Evolutionary conservation across 1,140 invertebrate genomes (phyloP).

Genomic region (Penaeus japonicus): DNA sequence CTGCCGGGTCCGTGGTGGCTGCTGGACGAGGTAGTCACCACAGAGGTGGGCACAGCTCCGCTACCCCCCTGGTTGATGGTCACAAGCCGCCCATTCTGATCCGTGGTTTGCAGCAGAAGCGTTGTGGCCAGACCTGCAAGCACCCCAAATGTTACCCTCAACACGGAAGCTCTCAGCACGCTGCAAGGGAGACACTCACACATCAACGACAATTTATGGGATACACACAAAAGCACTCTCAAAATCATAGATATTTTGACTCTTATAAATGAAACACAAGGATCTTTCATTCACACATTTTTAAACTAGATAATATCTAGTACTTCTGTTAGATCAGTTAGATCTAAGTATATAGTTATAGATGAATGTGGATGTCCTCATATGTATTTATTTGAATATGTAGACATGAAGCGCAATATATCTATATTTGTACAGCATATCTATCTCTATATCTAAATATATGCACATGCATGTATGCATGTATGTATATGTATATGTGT

Average conservation of each 20-base stretch:
- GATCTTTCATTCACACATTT: too few species aligned
- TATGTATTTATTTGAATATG: neutral
- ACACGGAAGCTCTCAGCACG: neutral
- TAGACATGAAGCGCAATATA: neutral
- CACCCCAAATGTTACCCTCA: neutral
- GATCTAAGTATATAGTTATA: too few species aligned
- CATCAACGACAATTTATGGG: too few species aligned
- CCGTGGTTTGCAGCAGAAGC: conserved; percentile 57
- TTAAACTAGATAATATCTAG: neutral
- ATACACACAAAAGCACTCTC: too few species aligned
- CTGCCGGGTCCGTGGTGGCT: conserved; percentile 27
- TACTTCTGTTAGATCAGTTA: too few species aligned
- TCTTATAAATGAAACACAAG: too few species aligned
- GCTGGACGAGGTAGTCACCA: conserved; percentile 40
- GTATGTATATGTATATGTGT: neutral
- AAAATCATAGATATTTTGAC: too few species aligned
- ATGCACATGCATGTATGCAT: neutral
- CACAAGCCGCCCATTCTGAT: conserved; percentile 55
- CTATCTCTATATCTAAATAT: too few species aligned
- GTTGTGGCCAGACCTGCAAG: conserved; percentile 55
- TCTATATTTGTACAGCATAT: too few species aligned
- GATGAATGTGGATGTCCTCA: too few species aligned
- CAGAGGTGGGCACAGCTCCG: conserved; percentile 28
- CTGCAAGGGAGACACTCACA: too few species aligned
- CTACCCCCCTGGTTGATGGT: conserved; percentile 53